Base-by-base conservation (phyloP, 2,888 invertebrate species). In the Dione juno region DNA sequence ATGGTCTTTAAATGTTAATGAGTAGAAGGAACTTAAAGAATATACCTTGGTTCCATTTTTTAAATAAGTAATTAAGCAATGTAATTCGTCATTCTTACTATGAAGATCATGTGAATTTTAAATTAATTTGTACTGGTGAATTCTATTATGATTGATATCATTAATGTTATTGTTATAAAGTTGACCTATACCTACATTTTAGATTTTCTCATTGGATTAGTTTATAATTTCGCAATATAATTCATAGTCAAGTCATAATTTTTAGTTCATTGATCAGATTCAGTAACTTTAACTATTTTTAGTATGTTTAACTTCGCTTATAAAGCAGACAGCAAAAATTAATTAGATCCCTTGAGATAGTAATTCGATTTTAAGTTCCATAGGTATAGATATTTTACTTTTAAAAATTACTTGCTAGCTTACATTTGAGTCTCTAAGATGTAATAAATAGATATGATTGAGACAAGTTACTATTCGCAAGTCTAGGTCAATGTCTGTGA, bases 1-100 rank as follows among this genome's bases (percentile, higher is more conserved):
- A 71, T 74, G 80, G 78, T 82, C 77, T 73, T 78, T 81, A 86
- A 91, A 92, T 91, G 90, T 86, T 87, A 89, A 85, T 83, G 64
- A 78, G 84, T 81, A 72, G 74, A 77, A 75, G 72, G 76, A 76
- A 57, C 58, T 69, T 40, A 10, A 69, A 67, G 70, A 73, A 70
- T 75, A 66, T 69, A 65, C 71, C 53, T 72, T 70, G 71, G 58
- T 63, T 43, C 61, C 69, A 71, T 71, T 64, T 54, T 19, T 66
- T 64, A 54, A 41, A 21, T 53, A 57, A 35, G 14, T 70, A 70
- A 61, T 67, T 66, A 16, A 67, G 35, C 40, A n/a, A 14, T 58
- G 50, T 61, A 21, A 68, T 52, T 13, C 43, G 41, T 54, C 28
- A 64, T 58, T 58, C 0, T 8, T 16, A 54, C 57, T 50, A 58